Evolutionary conservation across 2,888 invertebrate species (phyloP), one percentile per base, ranked within the genome.

Genomic region (Tachina grossa): DNA sequence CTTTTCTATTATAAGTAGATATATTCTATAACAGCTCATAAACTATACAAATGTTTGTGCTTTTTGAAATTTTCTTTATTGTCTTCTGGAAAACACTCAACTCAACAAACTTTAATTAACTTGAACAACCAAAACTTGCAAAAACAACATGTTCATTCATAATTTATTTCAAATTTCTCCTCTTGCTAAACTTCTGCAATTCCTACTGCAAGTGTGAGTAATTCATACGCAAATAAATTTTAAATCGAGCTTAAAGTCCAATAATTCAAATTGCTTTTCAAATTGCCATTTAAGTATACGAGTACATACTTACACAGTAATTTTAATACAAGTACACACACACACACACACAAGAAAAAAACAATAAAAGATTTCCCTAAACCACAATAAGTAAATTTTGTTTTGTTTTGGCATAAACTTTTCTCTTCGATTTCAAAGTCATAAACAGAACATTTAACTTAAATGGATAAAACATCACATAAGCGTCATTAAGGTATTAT

Each of bases 401-500:
- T 61, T 53, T 68, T 81, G 22, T 65, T 47, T 76, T 63, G 19
- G 41, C 51, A 43, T 61, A 68, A 81, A 68, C 22, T 71, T 16
- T 66, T 53, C 19, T 63, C 31, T 66, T 61, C 19, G 16, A n/a
- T 39, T 66, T 65, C 55, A 16, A 47, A 51, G n/a, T 51, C 41
- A 51, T 13, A 16, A 22, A 53, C 63, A 43, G 43, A 10, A 49
- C 16, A 74, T 1, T 14, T 57, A 55, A 49, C 39, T 63, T 10
- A 78, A 81, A 31, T 31, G 69, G 66, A 84, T 81, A 75, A 82
- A 75, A 75, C 53, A 78, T 65, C 71, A 78, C 51, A 82, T 75
- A 79, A 69, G 79, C 69, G 69, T 79, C 82, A 82, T 55, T 66
- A 76, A 69, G 74, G 85, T 65, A 79, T 82, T 82, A 75, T 22